Percentiles rank a stretch among this genome's conserved stretches.
Evolutionary conservation across 2,113 vertebrate species (phyloP).

Genomic region (Tricholaema leucomelas): DNA sequence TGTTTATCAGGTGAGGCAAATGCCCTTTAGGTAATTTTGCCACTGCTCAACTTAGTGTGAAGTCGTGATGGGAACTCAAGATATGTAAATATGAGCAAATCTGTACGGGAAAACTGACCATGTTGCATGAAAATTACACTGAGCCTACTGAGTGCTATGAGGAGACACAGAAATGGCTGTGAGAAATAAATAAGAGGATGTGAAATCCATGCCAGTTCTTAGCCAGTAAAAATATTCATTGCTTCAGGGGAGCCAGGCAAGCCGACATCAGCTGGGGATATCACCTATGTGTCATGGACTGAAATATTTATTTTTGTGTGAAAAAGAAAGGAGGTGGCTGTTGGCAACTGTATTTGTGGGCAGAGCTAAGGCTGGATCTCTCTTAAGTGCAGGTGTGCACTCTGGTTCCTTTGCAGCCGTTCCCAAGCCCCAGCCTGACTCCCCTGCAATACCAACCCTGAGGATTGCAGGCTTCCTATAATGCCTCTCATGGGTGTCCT

Average conservation of each 20-base stretch:
- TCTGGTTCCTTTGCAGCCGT: not conserved
- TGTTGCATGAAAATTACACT: not conserved
- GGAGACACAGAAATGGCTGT: constrained; percentile 7
- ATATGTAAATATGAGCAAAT: not conserved
- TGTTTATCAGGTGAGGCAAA: not conserved
- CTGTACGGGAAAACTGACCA: not conserved
- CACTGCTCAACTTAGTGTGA: not conserved
- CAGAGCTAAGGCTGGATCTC: not conserved
- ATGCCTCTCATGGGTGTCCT: not conserved
- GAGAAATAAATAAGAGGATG: constrained; percentile 16
- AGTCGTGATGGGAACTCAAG: not conserved
- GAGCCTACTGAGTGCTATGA: not conserved
- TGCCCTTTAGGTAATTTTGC: not conserved
- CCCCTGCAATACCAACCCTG: rapidly evolving
- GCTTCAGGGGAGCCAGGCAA: constrained; percentile 24
- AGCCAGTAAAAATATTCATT: constrained; percentile 28
- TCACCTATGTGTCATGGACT: not conserved
- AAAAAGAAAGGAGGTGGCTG: not conserved
- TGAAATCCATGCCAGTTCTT: not conserved
- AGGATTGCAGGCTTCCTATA: not conserved
- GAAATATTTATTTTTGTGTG: not conserved
- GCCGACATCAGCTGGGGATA: not conserved
- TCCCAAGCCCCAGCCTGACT: not conserved
- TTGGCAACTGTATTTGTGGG: not conserved
- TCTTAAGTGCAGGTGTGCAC: rapidly evolving